These are phyloP conservation scores for Oscheius onirici DNA, from an alignment of 2,888 invertebrate genomes.

Conservation along the genomic window DNA sequence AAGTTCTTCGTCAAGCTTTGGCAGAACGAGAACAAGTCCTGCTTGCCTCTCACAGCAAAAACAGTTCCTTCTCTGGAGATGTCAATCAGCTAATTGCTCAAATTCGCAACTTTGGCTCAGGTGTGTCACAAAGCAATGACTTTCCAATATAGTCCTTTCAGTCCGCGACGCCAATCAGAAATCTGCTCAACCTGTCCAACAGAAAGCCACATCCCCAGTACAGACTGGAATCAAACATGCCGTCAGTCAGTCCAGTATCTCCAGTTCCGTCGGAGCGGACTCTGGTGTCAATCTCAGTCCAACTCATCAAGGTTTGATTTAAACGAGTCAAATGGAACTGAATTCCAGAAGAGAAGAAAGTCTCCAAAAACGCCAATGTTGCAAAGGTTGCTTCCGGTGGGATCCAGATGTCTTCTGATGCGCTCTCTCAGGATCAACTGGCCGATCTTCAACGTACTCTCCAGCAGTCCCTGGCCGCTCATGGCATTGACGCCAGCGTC, in stretches of 20 bases:
- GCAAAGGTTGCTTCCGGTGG: slow-evolving; percentile 56
- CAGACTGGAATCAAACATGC: slow-evolving; percentile 61
- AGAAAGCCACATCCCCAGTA: slow-evolving; percentile 36
- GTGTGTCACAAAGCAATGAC: neutral
- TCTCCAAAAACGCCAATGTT: slow-evolving; percentile 34
- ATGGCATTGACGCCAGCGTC: slow-evolving; percentile 56
- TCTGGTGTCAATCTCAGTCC: slow-evolving; percentile 65
- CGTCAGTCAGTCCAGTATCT: slow-evolving; percentile 63
- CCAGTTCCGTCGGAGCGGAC: slow-evolving; percentile 65
- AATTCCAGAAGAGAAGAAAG: slow-evolving; percentile 51
- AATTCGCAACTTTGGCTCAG: slow-evolving; percentile 36
- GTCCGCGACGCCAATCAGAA: slow-evolving; percentile 36
- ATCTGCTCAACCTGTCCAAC: neutral
- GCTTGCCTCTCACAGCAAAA: slow-evolving; percentile 27
- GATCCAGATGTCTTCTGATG: slow-evolving; percentile 63
- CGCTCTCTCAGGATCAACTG: slow-evolving; percentile 63
- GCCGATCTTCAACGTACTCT: slow-evolving; percentile 63
- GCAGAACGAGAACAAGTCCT: slow-evolving; percentile 56
- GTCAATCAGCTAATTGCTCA: slow-evolving; percentile 27
- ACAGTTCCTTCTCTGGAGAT: slow-evolving; percentile 28
- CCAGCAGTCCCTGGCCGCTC: slow-evolving; percentile 48
- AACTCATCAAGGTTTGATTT: slow-evolving; percentile 50
- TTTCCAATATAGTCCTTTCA: slow-evolving; percentile 13
- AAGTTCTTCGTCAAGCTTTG: slow-evolving; percentile 47
- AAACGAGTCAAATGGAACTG: neutral